Percentiles rank a stretch among this genome's conserved stretches.
These are phyloP conservation scores for Apodemia mormo DNA, from an alignment of 2,888 invertebrate species.

Conservation along the genomic window DNA sequence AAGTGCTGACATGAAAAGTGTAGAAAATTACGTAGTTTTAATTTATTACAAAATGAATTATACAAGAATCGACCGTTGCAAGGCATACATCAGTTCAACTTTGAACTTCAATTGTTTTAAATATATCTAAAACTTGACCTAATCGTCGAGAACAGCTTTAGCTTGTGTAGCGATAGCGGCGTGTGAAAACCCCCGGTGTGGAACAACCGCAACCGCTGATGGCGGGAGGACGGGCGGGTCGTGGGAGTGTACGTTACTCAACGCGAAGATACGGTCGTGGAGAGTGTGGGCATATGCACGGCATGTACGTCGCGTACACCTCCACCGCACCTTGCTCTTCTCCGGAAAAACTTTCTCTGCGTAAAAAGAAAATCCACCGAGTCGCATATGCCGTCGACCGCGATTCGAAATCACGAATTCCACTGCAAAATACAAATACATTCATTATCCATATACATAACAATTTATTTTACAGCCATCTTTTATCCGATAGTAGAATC, in stretches of 20 bases:
- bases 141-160: constrained; percentile 63
- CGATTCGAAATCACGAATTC: constrained; percentile 81
- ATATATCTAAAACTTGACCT: constrained; percentile 32
- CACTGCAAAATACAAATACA: constrained; percentile 69
- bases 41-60: too few species aligned
- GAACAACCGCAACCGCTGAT: constrained; percentile 44
- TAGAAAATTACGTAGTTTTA: too few species aligned
- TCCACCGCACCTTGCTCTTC: constrained; percentile 78
- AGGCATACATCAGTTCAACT: neutral
- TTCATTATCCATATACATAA: constrained; percentile 43
- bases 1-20: too few species aligned
- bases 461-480: neutral
- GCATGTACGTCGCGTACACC: constrained; percentile 76
- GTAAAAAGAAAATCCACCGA: constrained; percentile 76
- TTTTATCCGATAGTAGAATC: neutral
- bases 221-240: constrained; percentile 55
- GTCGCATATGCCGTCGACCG: constrained; percentile 75
- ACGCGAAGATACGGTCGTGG: constrained; percentile 75
- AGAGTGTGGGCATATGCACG: constrained; percentile 77
- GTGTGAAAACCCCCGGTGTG: constrained; percentile 41
- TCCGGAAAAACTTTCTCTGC: constrained; percentile 79
- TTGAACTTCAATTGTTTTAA: neutral
- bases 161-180: constrained; percentile 53
- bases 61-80: neutral
- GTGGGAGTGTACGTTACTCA: constrained; percentile 76